phyloP scores from a whole-genome alignment of 2,888 invertebrate genomes.

The Harmothoe impar region DNA sequence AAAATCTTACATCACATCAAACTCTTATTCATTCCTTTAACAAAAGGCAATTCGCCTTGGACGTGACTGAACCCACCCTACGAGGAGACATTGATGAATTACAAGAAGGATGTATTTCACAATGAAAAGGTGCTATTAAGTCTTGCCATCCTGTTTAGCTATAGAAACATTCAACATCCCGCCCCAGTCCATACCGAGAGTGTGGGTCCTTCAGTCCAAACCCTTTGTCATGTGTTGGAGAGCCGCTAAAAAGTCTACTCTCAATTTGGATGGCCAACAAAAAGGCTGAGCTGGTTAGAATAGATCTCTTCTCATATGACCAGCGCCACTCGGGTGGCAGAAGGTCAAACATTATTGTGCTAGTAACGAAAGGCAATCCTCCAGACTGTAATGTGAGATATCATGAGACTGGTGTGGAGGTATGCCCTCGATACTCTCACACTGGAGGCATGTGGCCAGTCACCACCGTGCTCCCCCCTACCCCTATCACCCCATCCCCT shows the following conservation, averaged over 20 bases:
- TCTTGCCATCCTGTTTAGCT: not conserved
- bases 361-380: not conserved
- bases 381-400: not conserved
- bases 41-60: not conserved
- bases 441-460: not conserved
- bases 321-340: not conserved
- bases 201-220: not conserved
- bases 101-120: slow-evolving; percentile 11
- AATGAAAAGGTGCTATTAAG: not conserved
- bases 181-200: not conserved
- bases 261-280: not conserved
- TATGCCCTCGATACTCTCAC: not conserved
- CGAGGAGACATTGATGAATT: not conserved
- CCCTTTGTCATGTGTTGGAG: not conserved
- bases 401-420: slow-evolving; percentile 15
- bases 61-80: not conserved
- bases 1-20: not conserved
- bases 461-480: too few species aligned
- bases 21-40: not conserved
- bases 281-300: slow-evolving; percentile 9
- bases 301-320: slow-evolving; percentile 15
- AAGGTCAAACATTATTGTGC: slow-evolving; percentile 18
- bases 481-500: too few species aligned
- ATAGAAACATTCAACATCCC: not conserved
- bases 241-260: not conserved